Evolutionary conservation across 2,113 vertebrate genomes (phyloP).

Genomic region (Chlorocebus sabaeus): DNA sequence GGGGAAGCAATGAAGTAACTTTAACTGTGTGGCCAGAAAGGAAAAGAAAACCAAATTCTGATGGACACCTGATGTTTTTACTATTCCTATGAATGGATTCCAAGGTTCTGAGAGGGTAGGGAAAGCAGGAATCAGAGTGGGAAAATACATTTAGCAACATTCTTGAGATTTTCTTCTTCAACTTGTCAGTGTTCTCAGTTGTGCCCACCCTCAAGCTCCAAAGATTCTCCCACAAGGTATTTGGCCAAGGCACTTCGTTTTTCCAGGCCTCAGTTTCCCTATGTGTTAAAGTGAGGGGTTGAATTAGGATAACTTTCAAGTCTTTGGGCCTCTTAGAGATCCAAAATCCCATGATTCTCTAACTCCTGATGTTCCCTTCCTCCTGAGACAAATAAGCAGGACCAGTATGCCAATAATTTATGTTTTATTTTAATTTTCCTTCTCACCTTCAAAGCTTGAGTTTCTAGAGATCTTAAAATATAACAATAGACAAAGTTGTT

Average conservation of each 20-base stretch:
- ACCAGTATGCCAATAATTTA: not conserved
- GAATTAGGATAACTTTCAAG: not conserved
- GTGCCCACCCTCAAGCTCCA: not conserved
- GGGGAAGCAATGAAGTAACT: not conserved
- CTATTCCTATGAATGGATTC: not conserved
- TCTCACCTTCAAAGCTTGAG: not conserved
- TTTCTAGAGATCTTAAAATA: constrained; percentile 31
- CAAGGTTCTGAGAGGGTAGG: not conserved
- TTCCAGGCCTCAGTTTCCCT: not conserved
- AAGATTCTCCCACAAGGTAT: not conserved
- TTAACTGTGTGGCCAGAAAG: not conserved
- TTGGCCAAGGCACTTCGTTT: not conserved
- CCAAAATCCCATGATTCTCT: not conserved
- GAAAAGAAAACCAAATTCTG: not conserved
- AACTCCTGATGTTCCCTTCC: not conserved
- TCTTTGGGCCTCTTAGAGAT: not conserved
- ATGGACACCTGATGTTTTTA: not conserved
- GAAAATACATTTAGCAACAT: not conserved
- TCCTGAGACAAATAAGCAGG: not conserved
- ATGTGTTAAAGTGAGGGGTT: not conserved
- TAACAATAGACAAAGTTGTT: not conserved
- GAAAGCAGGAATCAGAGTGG: not conserved
- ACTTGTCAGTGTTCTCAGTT: not conserved
- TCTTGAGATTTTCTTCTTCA: not conserved
- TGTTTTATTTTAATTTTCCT: not conserved